Base-by-base conservation (phyloP, 2,113 vertebrate genomes). In the Nothocercus julius region DNA sequence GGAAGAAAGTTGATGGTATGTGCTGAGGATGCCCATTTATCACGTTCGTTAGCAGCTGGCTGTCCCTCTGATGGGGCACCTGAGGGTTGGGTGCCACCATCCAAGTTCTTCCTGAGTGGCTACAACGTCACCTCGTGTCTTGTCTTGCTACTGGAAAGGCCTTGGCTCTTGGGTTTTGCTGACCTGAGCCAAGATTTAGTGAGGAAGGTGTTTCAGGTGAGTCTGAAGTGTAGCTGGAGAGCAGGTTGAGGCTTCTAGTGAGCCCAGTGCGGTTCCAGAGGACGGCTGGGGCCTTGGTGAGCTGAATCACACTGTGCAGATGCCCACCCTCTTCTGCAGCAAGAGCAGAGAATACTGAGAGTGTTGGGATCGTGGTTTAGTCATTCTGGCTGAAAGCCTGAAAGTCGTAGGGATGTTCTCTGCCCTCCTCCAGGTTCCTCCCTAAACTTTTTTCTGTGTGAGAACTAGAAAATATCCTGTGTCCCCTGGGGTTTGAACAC, bases 211-310 rank as follows among this genome's bases (percentile, higher is more conserved):
- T 5, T 22, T 66, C 30, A n/a, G 45, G 17, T 9, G 8, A 58
- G 10, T 51, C 69, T 70, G 27, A 82, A 63, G 20, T 3, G 4
- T 25, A 30, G 42, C 7, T 49, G 22, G 32, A 66, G 13, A 67
- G 10, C 0, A 25, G 54, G 36, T 59, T 0, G 0, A 68, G 54
- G 9, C 5, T 5, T 64, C 15, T 28, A 49, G 27, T 69, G 51
- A 54, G 44, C 40, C 74, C 32, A 78, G 64, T 74, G 49, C 4
- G 12, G 2, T 44, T 59, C 56, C 7, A n/a, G 27, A 30, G 4
- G 16, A 22, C 25, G 64, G 10, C 30, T 30, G 75, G 81, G 61
- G n/a, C n/a, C 18, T 90, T 17, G 76, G 7, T 0, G 6, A 86
- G 28, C 49, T 90, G 76, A 58, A 49, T 56, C 13, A 16, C 11